Percentiles rank a stretch among this genome's conserved stretches.
These are phyloP conservation scores for Ptilorrhoa leucosticta DNA, from an alignment of 2,113 vertebrate genomes.

Conservation along the genomic window DNA sequence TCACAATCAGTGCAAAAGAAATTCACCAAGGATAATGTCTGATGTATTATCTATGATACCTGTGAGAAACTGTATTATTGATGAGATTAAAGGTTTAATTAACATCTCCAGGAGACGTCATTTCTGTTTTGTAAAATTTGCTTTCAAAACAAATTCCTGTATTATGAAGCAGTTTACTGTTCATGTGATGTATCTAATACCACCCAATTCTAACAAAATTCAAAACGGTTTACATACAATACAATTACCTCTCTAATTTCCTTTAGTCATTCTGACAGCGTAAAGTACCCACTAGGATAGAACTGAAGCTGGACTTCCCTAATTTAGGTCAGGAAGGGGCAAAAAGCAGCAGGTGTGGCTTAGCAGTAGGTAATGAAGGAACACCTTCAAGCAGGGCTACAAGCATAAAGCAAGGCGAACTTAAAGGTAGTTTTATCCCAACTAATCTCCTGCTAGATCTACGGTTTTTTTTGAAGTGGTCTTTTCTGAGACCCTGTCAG, in stretches of 20 bases:
- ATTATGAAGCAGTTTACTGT: neutral
- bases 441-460: neutral
- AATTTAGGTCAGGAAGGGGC: neutral
- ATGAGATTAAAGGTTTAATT: neutral
- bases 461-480: accelerated
- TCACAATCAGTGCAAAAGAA: neutral
- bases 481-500: neutral
- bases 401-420: neutral
- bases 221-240: neutral
- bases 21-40: neutral
- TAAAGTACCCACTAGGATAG: neutral
- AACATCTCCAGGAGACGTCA: neutral
- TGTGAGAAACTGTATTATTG: neutral
- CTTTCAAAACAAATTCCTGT: neutral
- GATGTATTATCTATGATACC: neutral
- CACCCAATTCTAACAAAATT: neutral
- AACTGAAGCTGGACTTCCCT: neutral
- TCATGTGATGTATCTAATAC: neutral
- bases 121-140: neutral
- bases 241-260: neutral
- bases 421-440: neutral
- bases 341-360: neutral
- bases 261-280: neutral
- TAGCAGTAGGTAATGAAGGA: neutral
- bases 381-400: neutral